Evolutionary conservation across 2,797 vertebrate genomes (phyloP), one percentile per base, ranked within the genome.

Genomic region (Lophotriccus pileatus): DNA sequence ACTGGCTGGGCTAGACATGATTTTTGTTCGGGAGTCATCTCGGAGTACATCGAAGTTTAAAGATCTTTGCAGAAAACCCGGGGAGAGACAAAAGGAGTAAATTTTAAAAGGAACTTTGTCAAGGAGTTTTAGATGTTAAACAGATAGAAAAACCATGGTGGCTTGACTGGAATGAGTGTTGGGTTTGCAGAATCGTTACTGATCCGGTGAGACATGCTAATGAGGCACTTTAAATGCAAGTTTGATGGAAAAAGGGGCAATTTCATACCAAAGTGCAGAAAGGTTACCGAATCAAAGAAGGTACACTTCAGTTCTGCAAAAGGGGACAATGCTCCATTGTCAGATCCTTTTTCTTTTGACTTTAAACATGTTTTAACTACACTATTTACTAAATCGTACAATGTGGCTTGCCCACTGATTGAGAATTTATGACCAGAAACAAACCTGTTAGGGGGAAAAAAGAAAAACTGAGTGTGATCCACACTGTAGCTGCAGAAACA

Each of bases 21-120:
- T 96, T 97, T 98, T 97, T 98, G 97, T 98, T 97, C 97, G 84
- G 91, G 69, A 98, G 98, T 98, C 98, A 96, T 97, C 97, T 70
- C 24, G 12, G 97, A 98, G 98, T 98, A 96, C 97, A 97, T 98
- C 88, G 96, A 96, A 87, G 96, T 95, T 98, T 97, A 97, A 98
- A 98, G 97, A 96, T 93, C 96, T 97, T 97, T 79, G 96, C 97
- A 98, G 97, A 97, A 94, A 97, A 97, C 96, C 72, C 83, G 66
- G 79, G 89, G 72, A 84, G 68, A 97, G 94, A 98, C 97, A 98
- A 98, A 98, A 93, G 97, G 89, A 90, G 93, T 97, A 96, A 93
- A 96, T 96, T 97, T 96, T 97, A 97, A 97, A 97, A 97, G 94
- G 95, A 97, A 98, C 97, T 97, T 94, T 97, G 97, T 98, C 97